Evolutionary conservation across 35 echinoderm and acorn worm genomes (phyloP), one percentile per base, ranked within the genome.

Genomic region (Holothuria glaberrima): DNA sequence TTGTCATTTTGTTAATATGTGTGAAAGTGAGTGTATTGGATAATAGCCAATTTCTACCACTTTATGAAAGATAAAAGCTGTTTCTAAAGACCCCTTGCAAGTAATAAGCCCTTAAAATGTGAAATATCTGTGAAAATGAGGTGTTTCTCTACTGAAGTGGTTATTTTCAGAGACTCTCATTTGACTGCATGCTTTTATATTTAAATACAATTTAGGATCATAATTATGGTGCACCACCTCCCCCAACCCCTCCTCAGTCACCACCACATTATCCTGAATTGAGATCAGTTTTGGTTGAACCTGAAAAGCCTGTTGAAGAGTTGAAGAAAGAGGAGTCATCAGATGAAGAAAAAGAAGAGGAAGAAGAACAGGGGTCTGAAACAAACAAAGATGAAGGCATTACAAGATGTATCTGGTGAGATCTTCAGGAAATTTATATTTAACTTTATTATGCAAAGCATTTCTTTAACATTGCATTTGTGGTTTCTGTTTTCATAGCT

Each of bases 351-450:
- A 35, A 50, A 60, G 48, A 56, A 16, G 82, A 86, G 32, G 82
- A 86, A 1, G 82, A 66, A 16, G 66, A 71, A 46, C 59, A 87
- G 35, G 85, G 18, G 26, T 60, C 34, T 6, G 75, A 48, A 21
- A 70, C 88, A 30, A 79, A 79, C 30, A 92, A 96, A 64, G 93
- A 99, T 91, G 97, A 99, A 54, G 91, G 97, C 27, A 86, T 93
- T 17, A 99, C 97, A 18, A 87, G 97, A 33, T 99, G 97, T 57
- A 99, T 99, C 60, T 99, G 97, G 97, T 99, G 62, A 91, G 95
- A 63, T 36, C 12, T 54, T 54, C 12, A 41, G 50, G 16, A 54
- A 2, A 54, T 54, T 54, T 54, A 7, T 41, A 41, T 41, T 41
- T n/a, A n/a, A n/a, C n/a, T n/a, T n/a, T 41, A 4, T 41, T 41